Conservation (phyloP, 2,888 invertebrate species). For the Cyrtodaria siliqua region DNA sequence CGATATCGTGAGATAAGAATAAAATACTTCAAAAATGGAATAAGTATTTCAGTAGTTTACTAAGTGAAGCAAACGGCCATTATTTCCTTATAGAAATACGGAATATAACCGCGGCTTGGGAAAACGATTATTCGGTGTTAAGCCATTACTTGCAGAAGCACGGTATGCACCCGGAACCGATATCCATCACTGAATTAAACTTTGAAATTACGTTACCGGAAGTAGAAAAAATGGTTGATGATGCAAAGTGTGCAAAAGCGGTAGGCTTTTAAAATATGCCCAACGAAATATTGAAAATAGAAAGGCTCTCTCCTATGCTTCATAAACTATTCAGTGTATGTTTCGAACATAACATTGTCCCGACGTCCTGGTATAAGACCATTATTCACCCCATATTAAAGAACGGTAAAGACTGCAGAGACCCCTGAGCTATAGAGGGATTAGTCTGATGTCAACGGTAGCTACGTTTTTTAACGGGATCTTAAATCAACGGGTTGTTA, state of each 20-base stretch:
- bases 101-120: too few species aligned
- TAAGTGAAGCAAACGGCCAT: too few species aligned
- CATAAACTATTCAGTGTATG: background rate
- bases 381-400: slow-evolving; percentile 9
- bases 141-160: too few species aligned
- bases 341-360: background rate
- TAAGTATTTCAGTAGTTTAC: too few species aligned
- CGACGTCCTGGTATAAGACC: slow-evolving; percentile 6
- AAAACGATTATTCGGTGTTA: too few species aligned
- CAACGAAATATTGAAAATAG: background rate
- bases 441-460: background rate
- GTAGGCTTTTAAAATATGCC: slow-evolving; percentile 3
- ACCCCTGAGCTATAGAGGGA: slow-evolving; percentile 4
- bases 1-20: too few species aligned
- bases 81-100: too few species aligned
- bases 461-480: background rate
- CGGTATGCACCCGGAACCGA: too few species aligned
- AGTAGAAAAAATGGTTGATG: background rate
- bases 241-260: slow-evolving; percentile 6
- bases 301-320: background rate
- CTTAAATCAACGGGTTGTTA: background rate
- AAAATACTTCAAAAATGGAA: too few species aligned
- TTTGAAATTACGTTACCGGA: background rate
- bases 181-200: background rate
- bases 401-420: background rate